Conservation (phyloP, 2,888 invertebrate genomes). For the Folsomia candida region DNA sequence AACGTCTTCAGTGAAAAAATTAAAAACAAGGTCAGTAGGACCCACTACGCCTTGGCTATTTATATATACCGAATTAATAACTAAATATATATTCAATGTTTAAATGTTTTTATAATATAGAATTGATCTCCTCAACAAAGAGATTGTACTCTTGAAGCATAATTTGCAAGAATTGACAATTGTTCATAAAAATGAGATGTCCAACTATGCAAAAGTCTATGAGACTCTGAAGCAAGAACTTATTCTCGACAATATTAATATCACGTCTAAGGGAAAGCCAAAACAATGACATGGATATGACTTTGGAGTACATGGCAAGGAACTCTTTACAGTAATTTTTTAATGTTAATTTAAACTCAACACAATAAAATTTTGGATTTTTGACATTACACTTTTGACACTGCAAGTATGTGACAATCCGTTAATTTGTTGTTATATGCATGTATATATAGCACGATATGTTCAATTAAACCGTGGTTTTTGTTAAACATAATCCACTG, state of each 20-base stretch:
- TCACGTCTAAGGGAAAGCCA: too few species aligned
- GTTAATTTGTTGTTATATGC: too few species aligned
- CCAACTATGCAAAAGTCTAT: conserved; percentile 60
- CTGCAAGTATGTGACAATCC: too few species aligned
- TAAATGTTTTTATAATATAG: conserved; percentile 51
- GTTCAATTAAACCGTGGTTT: too few species aligned
- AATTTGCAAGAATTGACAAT: conserved; percentile 64
- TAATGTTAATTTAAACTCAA: not conserved
- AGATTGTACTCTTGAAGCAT: conserved; percentile 64
- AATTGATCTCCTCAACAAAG: conserved; percentile 66
- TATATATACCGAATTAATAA: not conserved
- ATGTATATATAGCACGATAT: too few species aligned
- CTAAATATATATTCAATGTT: conserved; percentile 6
- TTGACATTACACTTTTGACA: too few species aligned
- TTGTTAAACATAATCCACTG: too few species aligned
- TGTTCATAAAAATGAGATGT: conserved; percentile 63
- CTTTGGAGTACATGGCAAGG: not conserved
- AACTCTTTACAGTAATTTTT: too few species aligned
- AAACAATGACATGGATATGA: not conserved
- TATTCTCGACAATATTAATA: not conserved
- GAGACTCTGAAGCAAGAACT: conserved; percentile 61
- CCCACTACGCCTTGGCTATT: not conserved
- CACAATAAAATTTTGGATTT: not conserved
- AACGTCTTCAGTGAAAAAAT: conserved; percentile 16
- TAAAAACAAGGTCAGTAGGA: conserved; percentile 27